These are phyloP conservation scores for Rachycentron canadum DNA, from an alignment of 2,797 vertebrate species.

Conservation along the genomic window DNA sequence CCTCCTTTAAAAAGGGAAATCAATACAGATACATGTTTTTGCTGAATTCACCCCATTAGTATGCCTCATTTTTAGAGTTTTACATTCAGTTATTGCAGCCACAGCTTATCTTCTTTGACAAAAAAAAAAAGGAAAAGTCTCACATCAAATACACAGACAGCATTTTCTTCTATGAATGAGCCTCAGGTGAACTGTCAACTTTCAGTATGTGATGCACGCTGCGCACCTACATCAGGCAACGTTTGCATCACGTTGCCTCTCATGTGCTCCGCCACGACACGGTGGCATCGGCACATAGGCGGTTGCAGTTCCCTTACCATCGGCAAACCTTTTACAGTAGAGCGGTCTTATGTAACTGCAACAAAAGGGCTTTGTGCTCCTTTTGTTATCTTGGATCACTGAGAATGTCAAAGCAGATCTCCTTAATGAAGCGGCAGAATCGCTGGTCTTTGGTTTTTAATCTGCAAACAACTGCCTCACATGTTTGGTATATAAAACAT, in stretches of 20 bases:
- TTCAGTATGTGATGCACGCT: conserved; percentile 6
- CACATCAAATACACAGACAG: conserved; percentile 22
- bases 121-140: background rate
- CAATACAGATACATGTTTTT: background rate
- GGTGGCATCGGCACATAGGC: conserved; percentile 1
- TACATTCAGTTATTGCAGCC: conserved; percentile 4
- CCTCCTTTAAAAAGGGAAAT: conserved; percentile 32
- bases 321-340: conserved; percentile 54
- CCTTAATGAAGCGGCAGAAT: conserved; percentile 40
- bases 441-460: conserved; percentile 21
- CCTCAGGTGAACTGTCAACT: conserved; percentile 51
- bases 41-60: conserved; percentile 38
- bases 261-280: conserved; percentile 31
- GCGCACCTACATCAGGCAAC: conserved; percentile 28
- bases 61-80: background rate
- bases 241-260: conserved; percentile 57
- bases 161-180: conserved; percentile 31
- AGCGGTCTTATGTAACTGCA: conserved; percentile 57
- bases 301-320: conserved; percentile 29
- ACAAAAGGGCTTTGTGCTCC: conserved; percentile 48
- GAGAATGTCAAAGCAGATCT: conserved; percentile 58
- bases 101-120: background rate
- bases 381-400: conserved; percentile 69
- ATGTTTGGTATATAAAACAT: conserved; percentile 1
- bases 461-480: conserved; percentile 16